Evolutionary conservation across 2,113 vertebrate species (phyloP).

Genomic region (Misgurnus mizolepis): DNA sequence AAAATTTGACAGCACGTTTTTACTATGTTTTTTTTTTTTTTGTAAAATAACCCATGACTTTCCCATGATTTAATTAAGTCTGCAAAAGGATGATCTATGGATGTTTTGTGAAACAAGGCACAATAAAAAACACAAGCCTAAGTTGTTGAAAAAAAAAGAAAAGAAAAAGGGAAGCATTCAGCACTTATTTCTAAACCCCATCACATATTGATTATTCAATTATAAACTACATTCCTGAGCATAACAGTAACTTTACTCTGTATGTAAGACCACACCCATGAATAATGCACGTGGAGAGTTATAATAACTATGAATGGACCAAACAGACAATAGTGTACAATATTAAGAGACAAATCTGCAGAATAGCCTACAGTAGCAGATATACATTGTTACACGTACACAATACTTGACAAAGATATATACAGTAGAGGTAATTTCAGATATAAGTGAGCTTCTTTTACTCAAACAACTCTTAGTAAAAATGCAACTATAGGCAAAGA

Average conservation of each 20-base stretch:
- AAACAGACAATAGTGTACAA: background rate
- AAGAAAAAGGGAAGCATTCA: too few relatives aligned
- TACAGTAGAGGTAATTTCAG: background rate
- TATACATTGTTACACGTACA: background rate
- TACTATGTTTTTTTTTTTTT: too few relatives aligned
- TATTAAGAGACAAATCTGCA: background rate
- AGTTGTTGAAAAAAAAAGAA: too few relatives aligned
- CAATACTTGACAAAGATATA: too few relatives aligned
- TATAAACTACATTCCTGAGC: background rate
- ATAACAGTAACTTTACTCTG: background rate
- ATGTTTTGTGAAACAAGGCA: background rate
- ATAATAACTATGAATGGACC: background rate
- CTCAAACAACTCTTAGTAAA: background rate
- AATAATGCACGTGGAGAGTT: background rate
- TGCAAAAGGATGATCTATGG: background rate
- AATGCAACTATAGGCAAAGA: background rate
- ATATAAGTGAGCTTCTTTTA: background rate
- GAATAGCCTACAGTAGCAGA: background rate
- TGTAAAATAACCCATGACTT: background rate
- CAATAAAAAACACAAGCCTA: background rate
- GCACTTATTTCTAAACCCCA: background rate
- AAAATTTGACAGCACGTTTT: background rate
- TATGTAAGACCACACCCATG: background rate
- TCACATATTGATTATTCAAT: background rate
- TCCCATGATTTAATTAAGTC: background rate